phyloP scores from a whole-genome alignment of 2,797 vertebrate genomes.

The Onychomys torridus region DNA sequence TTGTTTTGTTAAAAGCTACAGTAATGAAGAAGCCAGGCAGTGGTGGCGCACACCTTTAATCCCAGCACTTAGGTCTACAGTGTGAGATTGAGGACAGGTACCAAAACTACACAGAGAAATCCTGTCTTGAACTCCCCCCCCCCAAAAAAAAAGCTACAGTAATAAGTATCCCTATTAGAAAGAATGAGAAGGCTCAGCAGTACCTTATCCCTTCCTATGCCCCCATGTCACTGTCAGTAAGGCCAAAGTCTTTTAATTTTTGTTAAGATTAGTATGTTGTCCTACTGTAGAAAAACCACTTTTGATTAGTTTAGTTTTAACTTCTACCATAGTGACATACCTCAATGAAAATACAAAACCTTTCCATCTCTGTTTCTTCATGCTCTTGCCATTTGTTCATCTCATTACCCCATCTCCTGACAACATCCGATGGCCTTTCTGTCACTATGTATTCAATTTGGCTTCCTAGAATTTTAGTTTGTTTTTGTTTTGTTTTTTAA shows the following conservation, averaged over 20 bases:
- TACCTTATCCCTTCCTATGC: neutral
- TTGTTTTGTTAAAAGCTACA: neutral
- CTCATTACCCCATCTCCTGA: neutral
- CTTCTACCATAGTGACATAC: neutral
- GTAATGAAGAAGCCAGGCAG: neutral
- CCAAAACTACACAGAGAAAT: too few species aligned
- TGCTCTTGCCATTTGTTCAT: neutral
- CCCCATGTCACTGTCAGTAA: neutral
- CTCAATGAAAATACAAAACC: neutral
- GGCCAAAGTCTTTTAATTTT: neutral
- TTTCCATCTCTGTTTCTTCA: neutral
- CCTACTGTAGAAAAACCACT: neutral
- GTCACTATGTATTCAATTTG: neutral
- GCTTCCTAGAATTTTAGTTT: slow-evolving; percentile 31
- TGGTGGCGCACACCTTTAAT: too few species aligned
- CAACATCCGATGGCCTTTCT: neutral
- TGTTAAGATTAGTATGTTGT: neutral
- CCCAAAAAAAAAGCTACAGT: neutral
- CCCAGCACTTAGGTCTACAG: too few species aligned
- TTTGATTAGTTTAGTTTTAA: slow-evolving; percentile 38
- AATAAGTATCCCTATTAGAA: neutral
- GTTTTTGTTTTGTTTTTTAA: neutral
- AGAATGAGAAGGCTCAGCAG: neutral
- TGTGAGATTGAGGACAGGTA: too few species aligned
- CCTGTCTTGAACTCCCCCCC: too few species aligned